phyloP scores from a whole-genome alignment of 2,888 invertebrate species.

The Dromius quadrimaculatus region DNA sequence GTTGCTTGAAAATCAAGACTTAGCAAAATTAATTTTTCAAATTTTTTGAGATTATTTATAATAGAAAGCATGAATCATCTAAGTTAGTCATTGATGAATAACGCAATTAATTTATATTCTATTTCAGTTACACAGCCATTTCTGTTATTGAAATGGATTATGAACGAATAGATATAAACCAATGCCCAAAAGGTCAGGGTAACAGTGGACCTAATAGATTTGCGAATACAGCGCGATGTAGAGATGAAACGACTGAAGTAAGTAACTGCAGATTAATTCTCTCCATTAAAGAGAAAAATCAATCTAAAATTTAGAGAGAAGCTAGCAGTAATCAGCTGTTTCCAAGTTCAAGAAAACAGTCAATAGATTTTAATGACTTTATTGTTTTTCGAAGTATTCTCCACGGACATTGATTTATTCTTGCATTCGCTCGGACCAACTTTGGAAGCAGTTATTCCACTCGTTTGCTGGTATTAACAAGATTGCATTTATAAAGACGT shows the following conservation, averaged over 20 bases:
- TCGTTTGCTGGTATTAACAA: no score
- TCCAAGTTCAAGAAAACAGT: no score
- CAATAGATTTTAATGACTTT: no score
- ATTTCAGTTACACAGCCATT: conserved; percentile 89
- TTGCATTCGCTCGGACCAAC: no score
- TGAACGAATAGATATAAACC: conserved; percentile 97
- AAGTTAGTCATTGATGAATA: no score
- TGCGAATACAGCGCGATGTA: conserved; percentile 90
- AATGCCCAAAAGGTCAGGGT: conserved; percentile 90
- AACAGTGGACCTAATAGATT: conserved; percentile 91
- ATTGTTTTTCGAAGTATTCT: no score
- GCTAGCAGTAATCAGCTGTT: no score
- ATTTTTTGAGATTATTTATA: neutral
- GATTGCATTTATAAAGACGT: no score
- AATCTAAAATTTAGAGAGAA: no score
- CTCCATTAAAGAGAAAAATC: neutral
- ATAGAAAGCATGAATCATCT: neutral
- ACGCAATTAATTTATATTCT: no score
- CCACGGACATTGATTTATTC: no score
- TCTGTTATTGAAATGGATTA: conserved; percentile 96
- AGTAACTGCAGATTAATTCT: conserved; percentile 52
- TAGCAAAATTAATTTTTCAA: neutral
- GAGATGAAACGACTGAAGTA: conserved; percentile 89
- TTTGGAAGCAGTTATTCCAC: no score
- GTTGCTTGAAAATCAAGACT: conserved; percentile 62